Base-by-base conservation (phyloP, 2,797 vertebrate genomes). In the Erpetoichthys calabaricus region DNA sequence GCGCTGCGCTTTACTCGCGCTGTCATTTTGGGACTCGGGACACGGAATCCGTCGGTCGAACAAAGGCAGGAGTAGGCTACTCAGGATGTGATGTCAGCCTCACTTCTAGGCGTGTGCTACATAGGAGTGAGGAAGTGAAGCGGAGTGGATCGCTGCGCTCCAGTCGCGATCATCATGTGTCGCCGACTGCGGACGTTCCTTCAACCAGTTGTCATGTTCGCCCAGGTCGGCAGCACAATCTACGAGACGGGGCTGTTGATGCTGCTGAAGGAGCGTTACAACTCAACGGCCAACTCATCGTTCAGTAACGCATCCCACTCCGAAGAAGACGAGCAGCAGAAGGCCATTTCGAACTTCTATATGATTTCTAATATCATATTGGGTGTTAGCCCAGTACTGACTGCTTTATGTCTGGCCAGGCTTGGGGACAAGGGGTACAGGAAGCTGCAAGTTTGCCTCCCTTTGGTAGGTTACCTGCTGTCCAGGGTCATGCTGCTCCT, bases 311-410 rank as follows among this genome's bases (percentile, higher is more conserved):
- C 69, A 0, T 62, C 57, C 3, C 68, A 47, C 0, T 1, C 45
- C 3, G 25, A 45, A 0, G 77, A 81, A 67, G 73, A 78, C 42
- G 53, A 58, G 4, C 69, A 82, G 57, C 84, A 86, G 68, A 79
- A 62, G 10, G 77, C 78, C 9, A 64, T 86, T 65, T 86, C 85
- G 57, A 70, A 83, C 45, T 87, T 87, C 68, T 86, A 80, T 61
- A 81, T 86, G 6, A 65, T 80, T 70, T 82, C 86, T 70, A 79
- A 81, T 43, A 64, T 86, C 0, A 69, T 86, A 47, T 56, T 74
- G n/a, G 75, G 80, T 9, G 58, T 86, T 61, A 78, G 72, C 8
- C 83, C 83, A 0, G 67, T 87, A 60, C 57, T 83, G 44, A 78
- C 79, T 1, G 81, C 83, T 43, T 86, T 82, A 0, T 54, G 60